phyloP scores from a whole-genome alignment of 1,140 invertebrate genomes.

The Neodiprion virginianus region DNA sequence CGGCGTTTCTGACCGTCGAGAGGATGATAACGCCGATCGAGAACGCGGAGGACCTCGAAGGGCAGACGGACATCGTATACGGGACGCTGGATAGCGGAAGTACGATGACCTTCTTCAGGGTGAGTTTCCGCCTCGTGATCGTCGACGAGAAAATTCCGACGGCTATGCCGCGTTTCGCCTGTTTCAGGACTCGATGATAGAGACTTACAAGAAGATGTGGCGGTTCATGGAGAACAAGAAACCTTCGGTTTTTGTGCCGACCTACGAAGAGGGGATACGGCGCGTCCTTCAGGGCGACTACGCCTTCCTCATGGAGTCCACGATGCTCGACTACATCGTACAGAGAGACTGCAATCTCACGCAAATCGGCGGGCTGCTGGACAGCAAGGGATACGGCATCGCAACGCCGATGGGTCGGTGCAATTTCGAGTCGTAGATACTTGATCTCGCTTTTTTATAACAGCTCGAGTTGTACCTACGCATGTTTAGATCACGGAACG shows the following conservation, averaged over 20 bases:
- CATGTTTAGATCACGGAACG: not conserved
- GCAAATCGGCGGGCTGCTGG: constrained; percentile 89
- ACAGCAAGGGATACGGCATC: constrained; percentile 81
- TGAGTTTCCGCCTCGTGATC: constrained; percentile 47
- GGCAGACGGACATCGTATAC: constrained; percentile 84
- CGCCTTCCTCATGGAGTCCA: constrained; percentile 95
- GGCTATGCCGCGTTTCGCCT: not conserved
- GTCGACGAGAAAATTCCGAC: constrained; percentile 12
- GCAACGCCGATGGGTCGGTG: constrained; percentile 64
- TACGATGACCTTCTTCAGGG: constrained; percentile 84
- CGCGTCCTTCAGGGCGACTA: constrained; percentile 80
- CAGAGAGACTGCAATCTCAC: constrained; percentile 93
- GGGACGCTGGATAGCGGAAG: constrained; percentile 81
- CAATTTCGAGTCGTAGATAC: not conserved
- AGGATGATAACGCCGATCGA: constrained; percentile 88
- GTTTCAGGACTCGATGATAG: constrained; percentile 78
- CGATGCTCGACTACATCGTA: constrained; percentile 88
- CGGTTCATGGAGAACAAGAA: constrained; percentile 80
- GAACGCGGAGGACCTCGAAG: constrained; percentile 82
- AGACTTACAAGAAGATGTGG: constrained; percentile 90
- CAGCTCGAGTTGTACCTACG: no score
- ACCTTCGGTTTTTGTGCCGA: constrained; percentile 75
- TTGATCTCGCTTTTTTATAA: no score
- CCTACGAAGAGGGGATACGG: constrained; percentile 81
- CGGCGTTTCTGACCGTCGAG: constrained; percentile 87